Percentiles rank a stretch among this genome's conserved stretches.
These are phyloP conservation scores for Porites lutea DNA, from an alignment of 64 coral and sea anemone genomes.

Conservation along the genomic window DNA sequence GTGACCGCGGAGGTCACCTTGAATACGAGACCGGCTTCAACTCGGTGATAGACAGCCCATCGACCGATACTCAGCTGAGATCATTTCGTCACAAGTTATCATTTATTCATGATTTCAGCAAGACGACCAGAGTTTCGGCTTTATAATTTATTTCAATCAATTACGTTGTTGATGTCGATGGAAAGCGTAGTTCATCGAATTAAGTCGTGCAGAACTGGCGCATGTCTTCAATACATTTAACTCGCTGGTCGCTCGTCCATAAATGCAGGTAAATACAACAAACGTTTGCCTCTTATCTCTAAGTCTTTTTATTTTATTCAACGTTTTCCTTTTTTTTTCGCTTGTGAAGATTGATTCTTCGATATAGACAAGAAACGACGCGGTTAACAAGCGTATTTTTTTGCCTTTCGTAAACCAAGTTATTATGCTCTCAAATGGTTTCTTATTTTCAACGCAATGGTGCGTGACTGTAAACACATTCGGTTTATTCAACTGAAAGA, in stretches of 20 bases:
- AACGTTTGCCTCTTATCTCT: background rate
- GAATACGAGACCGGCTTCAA: background rate
- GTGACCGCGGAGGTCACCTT: constrained; percentile 11
- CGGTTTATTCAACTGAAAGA: too few species aligned
- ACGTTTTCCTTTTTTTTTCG: background rate
- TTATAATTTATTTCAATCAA: constrained; percentile 19
- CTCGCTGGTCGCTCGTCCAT: background rate
- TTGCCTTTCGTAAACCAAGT: too few species aligned
- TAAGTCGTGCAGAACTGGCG: background rate
- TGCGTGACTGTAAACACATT: too few species aligned
- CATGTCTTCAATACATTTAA: background rate
- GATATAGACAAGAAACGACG: background rate
- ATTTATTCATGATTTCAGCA: constrained; percentile 41
- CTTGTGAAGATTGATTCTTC: background rate
- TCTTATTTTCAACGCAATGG: too few species aligned
- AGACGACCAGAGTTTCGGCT: constrained; percentile 3
- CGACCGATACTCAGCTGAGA: background rate
- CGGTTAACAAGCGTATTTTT: too few species aligned
- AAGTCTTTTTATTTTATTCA: background rate
- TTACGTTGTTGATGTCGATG: constrained; percentile 10
- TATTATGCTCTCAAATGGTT: too few species aligned
- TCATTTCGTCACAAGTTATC: constrained; percentile 49
- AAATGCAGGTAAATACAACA: background rate
- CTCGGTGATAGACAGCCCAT: background rate
- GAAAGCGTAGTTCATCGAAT: constrained; percentile 20